Evolutionary conservation across 1,140 invertebrate species (phyloP).

Genomic region (Musca vetustissima): DNA sequence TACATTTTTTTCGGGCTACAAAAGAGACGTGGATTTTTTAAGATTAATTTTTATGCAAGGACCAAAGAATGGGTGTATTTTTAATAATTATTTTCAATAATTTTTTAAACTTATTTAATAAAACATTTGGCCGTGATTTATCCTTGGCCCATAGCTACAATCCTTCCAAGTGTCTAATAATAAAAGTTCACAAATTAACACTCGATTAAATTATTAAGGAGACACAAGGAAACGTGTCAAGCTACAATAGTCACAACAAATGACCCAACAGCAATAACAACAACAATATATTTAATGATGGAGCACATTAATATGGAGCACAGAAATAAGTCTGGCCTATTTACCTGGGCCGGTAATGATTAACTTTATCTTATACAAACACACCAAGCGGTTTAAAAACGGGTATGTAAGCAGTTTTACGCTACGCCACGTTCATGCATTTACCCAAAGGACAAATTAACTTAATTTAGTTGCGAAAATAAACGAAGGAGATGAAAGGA

Average conservation of each 20-base stretch:
- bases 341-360: no score
- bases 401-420: background rate
- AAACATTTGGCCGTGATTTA: no score
- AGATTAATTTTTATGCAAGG: no score
- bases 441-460: conserved; percentile 17
- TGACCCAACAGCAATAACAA: background rate
- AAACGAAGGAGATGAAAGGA: background rate
- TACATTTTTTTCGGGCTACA: no score
- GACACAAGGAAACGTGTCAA: background rate
- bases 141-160: no score
- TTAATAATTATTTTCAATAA: no score
- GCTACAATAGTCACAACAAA: background rate
- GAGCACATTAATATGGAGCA: no score
- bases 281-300: background rate
- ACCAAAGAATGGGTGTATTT: no score
- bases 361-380: background rate
- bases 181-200: conserved; percentile 18
- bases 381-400: background rate
- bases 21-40: no score
- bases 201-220: conserved; percentile 15
- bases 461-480: conserved; percentile 17
- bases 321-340: no score
- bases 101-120: no score
- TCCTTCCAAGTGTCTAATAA: background rate
- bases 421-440: background rate